Conservation (phyloP, 2,888 invertebrate genomes). For the Mesochorus sp. region DNA sequence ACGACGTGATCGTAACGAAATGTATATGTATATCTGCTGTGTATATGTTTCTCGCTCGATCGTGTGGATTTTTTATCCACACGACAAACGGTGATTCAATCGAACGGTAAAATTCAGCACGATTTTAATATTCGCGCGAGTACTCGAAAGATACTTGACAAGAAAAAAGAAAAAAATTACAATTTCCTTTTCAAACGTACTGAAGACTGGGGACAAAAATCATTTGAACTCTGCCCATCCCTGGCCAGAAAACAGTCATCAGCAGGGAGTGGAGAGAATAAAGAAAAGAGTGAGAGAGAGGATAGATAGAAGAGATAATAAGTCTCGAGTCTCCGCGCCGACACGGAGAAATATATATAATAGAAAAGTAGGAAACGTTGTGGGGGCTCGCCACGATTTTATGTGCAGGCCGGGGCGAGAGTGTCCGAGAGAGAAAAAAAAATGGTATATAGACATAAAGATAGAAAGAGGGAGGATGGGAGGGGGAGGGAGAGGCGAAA, state of each 20-base stretch:
- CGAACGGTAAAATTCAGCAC: constrained; percentile 14
- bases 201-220: too few relatives aligned
- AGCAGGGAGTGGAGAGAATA: neutral
- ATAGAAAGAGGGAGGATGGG: constrained; percentile 33
- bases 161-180: too few relatives aligned
- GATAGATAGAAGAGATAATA: constrained; percentile 38
- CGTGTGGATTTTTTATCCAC: constrained; percentile 8
- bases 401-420: constrained; percentile 40
- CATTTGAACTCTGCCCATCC: constrained; percentile 9
- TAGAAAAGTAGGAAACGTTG: constrained; percentile 53
- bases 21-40: too few relatives aligned
- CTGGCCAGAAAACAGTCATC: neutral
- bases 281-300: neutral
- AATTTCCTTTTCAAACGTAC: too few relatives aligned
- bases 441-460: constrained; percentile 24
- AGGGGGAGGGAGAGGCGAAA: constrained; percentile 46
- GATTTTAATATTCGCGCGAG: constrained; percentile 16
- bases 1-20: constrained; percentile 38
- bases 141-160: too few relatives aligned
- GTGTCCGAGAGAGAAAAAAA: constrained; percentile 33
- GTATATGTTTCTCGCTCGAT: too few relatives aligned
- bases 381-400: constrained; percentile 45
- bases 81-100: constrained; percentile 48
- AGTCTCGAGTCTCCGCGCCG: constrained; percentile 46
- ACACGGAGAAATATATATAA: constrained; percentile 56